Conservation (phyloP, 2,797 vertebrate genomes). For the Macrochelys suwanniensis region DNA sequence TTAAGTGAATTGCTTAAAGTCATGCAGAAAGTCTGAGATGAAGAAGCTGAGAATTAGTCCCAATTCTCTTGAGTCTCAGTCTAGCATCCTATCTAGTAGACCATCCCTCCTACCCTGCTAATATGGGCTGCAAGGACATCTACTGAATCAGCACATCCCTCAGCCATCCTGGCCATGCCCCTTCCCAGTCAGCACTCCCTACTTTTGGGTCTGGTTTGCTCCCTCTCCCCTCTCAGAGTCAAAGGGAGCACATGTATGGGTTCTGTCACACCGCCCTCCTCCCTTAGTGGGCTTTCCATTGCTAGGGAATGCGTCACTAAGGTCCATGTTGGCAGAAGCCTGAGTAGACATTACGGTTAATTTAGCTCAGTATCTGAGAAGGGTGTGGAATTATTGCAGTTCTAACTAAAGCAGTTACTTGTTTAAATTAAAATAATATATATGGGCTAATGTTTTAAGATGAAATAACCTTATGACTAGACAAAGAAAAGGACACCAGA, state of each 20-base stretch:
- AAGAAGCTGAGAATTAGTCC: neutral
- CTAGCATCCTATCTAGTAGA: neutral
- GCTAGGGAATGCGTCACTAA: neutral
- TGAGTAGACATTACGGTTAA: neutral
- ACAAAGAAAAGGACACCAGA: neutral
- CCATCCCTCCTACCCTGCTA: neutral
- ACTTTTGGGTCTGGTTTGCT: rapidly evolving
- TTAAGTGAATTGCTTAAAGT: neutral
- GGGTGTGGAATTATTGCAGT: neutral
- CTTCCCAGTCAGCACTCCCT: neutral
- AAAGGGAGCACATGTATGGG: neutral
- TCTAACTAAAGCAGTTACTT: neutral
- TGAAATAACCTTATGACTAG: neutral
- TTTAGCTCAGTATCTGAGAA: neutral
- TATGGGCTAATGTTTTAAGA: neutral
- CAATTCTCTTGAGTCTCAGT: neutral
- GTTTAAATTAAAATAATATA: neutral
- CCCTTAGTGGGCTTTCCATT: neutral
- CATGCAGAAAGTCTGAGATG: neutral
- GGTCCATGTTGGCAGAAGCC: neutral
- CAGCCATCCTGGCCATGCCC: neutral
- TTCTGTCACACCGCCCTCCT: neutral
- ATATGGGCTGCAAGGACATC: rapidly evolving
- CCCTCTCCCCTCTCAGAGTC: neutral
- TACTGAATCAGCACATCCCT: neutral